These are phyloP conservation scores for Serinus canaria DNA, from an alignment of 2,113 vertebrate genomes.

Conservation along the genomic window DNA sequence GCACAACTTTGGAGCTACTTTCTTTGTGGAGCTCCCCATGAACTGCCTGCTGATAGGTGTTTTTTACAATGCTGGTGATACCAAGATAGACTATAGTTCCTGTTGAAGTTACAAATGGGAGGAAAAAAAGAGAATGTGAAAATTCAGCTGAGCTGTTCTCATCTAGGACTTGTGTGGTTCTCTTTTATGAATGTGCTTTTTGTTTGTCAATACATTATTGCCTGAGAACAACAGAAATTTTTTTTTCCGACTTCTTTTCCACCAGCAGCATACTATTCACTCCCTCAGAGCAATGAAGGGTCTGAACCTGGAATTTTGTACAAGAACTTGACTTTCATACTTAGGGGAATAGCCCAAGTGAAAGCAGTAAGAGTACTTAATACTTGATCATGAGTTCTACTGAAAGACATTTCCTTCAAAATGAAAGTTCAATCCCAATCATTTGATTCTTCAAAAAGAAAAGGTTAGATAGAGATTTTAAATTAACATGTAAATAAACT, in stretches of 20 bases:
- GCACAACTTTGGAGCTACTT: not conserved
- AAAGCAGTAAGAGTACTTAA: not conserved
- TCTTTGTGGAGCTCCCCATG: not conserved
- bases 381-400: not conserved
- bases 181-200: not conserved
- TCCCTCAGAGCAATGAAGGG: not conserved
- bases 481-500: not conserved
- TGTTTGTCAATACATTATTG: slow-evolving; percentile 6
- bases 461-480: not conserved
- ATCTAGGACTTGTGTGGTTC: not conserved
- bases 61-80: not conserved
- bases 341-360: not conserved
- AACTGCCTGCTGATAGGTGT: not conserved
- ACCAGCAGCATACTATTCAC: not conserved
- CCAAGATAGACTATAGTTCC: not conserved
- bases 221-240: not conserved
- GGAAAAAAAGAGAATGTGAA: not conserved
- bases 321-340: not conserved
- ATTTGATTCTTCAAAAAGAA: not conserved
- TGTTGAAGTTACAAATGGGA: not conserved
- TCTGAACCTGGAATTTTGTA: not conserved
- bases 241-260: not conserved
- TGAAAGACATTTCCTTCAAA: not conserved
- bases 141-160: not conserved
- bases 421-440: not conserved